Evolutionary conservation across 2,888 invertebrate genomes (phyloP).

Genomic region (Hecatera dysodea): DNA sequence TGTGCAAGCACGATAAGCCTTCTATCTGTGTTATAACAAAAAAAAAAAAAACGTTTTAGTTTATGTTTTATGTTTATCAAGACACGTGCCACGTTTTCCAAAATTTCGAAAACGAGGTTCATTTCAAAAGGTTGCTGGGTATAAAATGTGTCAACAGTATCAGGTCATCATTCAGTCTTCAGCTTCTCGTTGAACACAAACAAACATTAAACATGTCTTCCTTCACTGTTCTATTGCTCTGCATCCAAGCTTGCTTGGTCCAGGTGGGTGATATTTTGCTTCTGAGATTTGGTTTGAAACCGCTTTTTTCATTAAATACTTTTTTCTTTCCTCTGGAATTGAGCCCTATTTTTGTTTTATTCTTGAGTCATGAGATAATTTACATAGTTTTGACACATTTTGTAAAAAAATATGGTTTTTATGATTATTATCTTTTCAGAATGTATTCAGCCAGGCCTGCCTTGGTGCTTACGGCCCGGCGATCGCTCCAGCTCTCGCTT

Average conservation of each 20-base stretch:
- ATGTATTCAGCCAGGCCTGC: slow-evolving; percentile 35
- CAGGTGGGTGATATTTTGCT: slow-evolving; percentile 62
- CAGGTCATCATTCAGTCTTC: slow-evolving; percentile 32
- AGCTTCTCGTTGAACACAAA: slow-evolving; percentile 39
- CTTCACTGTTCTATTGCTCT: slow-evolving; percentile 69
- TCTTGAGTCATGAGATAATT: too few species aligned
- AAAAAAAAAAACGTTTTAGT: not conserved
- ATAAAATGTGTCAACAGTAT: not conserved
- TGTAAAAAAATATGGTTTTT: too few species aligned
- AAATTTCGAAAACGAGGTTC: not conserved
- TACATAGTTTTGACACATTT: not conserved
- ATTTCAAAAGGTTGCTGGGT: not conserved
- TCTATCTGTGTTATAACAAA: not conserved
- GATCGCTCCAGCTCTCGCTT: not conserved
- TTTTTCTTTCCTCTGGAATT: too few species aligned
- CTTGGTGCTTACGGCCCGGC: slow-evolving; percentile 6
- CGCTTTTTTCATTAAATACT: too few species aligned
- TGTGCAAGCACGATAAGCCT: slow-evolving; percentile 21
- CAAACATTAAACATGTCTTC: slow-evolving; percentile 64
- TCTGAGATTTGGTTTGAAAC: too few species aligned
- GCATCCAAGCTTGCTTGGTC: slow-evolving; percentile 71
- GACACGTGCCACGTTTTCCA: not conserved
- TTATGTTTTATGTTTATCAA: not conserved
- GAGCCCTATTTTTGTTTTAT: too few species aligned
- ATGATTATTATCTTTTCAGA: slow-evolving; percentile 6